Evolutionary conservation across 1,140 invertebrate genomes (phyloP), one percentile per base, ranked within the genome.

Genomic region (Trachelipus rathkii): DNA sequence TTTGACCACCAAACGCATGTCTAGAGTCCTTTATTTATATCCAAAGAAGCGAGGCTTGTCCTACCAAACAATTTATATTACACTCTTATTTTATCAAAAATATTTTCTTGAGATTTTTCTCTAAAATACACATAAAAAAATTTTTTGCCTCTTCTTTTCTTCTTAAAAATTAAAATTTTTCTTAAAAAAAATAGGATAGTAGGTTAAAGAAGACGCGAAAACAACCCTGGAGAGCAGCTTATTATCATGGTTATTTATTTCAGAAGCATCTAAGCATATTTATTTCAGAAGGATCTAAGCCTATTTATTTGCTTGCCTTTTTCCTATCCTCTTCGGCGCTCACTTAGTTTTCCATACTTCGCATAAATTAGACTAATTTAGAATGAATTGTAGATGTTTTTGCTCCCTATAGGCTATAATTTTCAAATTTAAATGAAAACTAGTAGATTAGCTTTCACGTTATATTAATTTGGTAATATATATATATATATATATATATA

Each of bases 401-500:
- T 13, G 11, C 11, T 60, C 19, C 50, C 50, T 19, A 15, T 19
- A 60, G 11, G 50, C 50, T 60, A 60, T 60, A 60, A 60, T 60
- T 60, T 60, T 60, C 1, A 19, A 60, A 33, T 33, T 60, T 60
- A 15, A 60, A 60, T 19, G 50, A 60, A 60, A 60, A 60, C 50
- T 60, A 60, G 50, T 60, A 13, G 11, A 19, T 60, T 60, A 19
- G 50, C 50, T 13, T 60, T 60, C 50, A 60, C 11, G 8, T 19
- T 1, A 15, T 19, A 60, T 60, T 19, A 15, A 60, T 60, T 60
- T 60, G 11, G 8, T 60, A 15, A 60, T 60, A 60, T 60, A 60
- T 60, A 60, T 60, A 60, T 60, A 60, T 60, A 60, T 60, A 60
- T 60, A 60, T 60, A 60, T 60, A 60, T 60, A 60, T 60, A 60